Percentiles rank a stretch among this genome's conserved stretches.
Conservation (phyloP, 2,113 vertebrate genomes). For the Syngnathoides biaculeatus region DNA sequence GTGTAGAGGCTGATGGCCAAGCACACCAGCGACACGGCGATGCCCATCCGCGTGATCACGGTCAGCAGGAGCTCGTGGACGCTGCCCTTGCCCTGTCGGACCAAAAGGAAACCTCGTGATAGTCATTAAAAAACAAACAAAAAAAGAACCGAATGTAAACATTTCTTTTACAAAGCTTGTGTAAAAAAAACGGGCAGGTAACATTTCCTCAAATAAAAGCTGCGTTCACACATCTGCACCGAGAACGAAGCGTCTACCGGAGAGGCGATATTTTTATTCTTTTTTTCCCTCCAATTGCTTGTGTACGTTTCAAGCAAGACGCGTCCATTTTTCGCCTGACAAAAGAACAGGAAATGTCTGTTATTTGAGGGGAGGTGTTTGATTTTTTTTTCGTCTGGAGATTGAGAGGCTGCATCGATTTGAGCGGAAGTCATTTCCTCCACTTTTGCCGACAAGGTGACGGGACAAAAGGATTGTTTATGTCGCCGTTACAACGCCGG, state of each 20-base stretch:
- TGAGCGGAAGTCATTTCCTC: neutral
- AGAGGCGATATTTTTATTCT: neutral
- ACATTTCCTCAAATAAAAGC: neutral
- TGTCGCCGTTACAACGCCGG: neutral
- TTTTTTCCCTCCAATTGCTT: neutral
- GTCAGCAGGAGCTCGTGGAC: slow-evolving; percentile 91
- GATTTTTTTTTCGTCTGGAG: neutral
- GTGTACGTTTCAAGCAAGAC: neutral
- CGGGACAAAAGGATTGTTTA: neutral
- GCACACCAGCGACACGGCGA: slow-evolving; percentile 94
- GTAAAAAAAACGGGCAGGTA: too few relatives aligned
- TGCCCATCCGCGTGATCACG: slow-evolving; percentile 94
- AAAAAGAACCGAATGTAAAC: too few relatives aligned
- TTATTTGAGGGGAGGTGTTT: neutral
- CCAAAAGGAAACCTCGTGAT: neutral
- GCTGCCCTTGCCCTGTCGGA: slow-evolving; percentile 80
- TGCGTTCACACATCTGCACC: neutral
- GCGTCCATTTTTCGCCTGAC: neutral
- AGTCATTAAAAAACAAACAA: neutral
- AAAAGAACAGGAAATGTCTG: neutral
- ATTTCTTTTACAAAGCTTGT: too few relatives aligned
- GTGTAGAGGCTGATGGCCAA: slow-evolving; percentile 97
- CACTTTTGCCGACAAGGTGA: neutral
- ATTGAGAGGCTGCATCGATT: neutral
- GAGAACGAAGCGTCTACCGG: neutral